Evolutionary conservation across 2,113 vertebrate genomes (phyloP).

Genomic region (Propithecus coquereli): DNA sequence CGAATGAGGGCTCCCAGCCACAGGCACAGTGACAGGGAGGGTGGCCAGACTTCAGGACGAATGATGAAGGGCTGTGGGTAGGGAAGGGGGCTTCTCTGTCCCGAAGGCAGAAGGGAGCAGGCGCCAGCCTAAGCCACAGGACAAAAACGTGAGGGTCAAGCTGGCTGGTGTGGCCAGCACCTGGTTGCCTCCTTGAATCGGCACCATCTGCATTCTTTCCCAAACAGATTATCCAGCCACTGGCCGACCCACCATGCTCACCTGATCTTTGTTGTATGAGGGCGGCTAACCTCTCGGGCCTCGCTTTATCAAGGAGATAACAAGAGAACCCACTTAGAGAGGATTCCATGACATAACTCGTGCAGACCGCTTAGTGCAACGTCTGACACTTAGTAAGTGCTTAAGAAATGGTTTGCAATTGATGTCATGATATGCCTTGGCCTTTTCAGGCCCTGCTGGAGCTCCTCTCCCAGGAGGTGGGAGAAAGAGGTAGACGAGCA

Average conservation of each 20-base stretch:
- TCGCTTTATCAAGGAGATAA: not conserved
- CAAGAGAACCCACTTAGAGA: not conserved
- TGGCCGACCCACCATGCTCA: not conserved
- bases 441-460: not conserved
- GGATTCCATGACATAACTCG: fast-evolving
- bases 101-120: slow-evolving; percentile 40
- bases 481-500: not conserved
- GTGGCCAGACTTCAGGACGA: slow-evolving; percentile 71
- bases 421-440: not conserved
- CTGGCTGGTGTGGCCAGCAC: not conserved
- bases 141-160: not conserved
- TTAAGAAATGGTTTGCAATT: not conserved
- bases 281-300: not conserved
- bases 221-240: not conserved
- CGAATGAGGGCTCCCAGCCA: slow-evolving; percentile 86
- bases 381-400: not conserved
- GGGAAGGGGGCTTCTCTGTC: slow-evolving; percentile 60
- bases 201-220: not conserved
- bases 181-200: not conserved
- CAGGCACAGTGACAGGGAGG: slow-evolving; percentile 73
- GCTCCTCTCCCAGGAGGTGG: too few species aligned
- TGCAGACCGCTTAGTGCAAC: not conserved
- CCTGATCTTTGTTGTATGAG: not conserved
- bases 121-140: not conserved
- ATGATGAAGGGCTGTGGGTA: slow-evolving; percentile 12